Conservation (phyloP, 64 coral and sea anemone genomes). For the Catalaphyllia jardinei region DNA sequence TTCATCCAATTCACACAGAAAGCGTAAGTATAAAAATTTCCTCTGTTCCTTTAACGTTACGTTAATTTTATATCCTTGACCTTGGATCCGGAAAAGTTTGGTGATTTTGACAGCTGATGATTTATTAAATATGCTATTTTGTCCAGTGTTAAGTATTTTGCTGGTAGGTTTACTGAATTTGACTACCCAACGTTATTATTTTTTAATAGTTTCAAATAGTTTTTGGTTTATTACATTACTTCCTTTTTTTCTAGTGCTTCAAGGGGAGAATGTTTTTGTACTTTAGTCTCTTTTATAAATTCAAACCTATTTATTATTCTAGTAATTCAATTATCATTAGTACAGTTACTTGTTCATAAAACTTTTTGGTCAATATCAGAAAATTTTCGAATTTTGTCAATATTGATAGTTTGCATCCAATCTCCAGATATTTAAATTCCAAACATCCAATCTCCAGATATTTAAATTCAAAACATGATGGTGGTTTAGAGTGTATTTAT, state of each 20-base stretch:
- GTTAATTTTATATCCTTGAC: slow-evolving; percentile 20
- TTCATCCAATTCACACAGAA: slow-evolving; percentile 89
- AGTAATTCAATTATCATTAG: no score
- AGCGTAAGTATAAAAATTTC: slow-evolving; percentile 64
- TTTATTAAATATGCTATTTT: slow-evolving; percentile 13
- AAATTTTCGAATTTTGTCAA: no score
- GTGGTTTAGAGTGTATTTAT: no score
- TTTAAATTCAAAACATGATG: no score
- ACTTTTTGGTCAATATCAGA: no score
- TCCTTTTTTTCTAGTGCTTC: not conserved
- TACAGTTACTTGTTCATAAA: no score
- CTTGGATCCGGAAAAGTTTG: not conserved
- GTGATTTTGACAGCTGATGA: not conserved
- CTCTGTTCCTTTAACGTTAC: not conserved
- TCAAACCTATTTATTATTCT: no score
- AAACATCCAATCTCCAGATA: no score
- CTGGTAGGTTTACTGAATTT: slow-evolving; percentile 11
- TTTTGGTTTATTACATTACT: not conserved
- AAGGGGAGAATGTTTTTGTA: not conserved
- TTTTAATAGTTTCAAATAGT: slow-evolving; percentile 29
- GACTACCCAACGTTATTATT: not conserved
- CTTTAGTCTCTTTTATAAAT: not conserved
- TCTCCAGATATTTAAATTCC: no score
- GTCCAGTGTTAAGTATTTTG: not conserved
- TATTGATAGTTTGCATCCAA: no score